A percentile compares a stretch with the other conserved stretches of the same genome.
These are phyloP conservation scores for Pollenia amentaria DNA, from an alignment of 2,888 invertebrate genomes.

Conservation along the genomic window DNA sequence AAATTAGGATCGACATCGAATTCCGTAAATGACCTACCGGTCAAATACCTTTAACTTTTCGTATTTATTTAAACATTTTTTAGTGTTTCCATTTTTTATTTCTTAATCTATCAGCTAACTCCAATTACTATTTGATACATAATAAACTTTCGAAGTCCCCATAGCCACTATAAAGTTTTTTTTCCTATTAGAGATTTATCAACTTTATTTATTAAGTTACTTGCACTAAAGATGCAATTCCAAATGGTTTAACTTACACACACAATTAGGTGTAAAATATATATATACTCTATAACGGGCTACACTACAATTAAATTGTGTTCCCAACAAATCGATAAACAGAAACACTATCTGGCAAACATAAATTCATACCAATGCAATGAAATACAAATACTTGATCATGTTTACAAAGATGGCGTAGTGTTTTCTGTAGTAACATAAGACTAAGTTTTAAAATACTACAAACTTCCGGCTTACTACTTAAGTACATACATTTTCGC, in stretches of 20 bases:
- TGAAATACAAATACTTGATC: background rate
- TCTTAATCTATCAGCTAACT: no score
- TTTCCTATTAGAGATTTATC: background rate
- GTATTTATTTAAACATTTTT: no score
- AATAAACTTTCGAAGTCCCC: background rate
- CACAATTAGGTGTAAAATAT: slow-evolving; percentile 29
- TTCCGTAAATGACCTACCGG: no score
- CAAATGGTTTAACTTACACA: slow-evolving; percentile 26
- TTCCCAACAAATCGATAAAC: background rate
- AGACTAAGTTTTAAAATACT: background rate
- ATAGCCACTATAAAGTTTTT: background rate
- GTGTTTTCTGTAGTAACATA: background rate
- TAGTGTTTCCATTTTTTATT: no score
- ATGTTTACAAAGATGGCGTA: background rate
- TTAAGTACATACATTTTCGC: background rate
- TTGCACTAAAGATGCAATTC: background rate
- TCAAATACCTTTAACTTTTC: no score
- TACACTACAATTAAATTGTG: slow-evolving; percentile 23
- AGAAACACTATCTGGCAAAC: background rate
- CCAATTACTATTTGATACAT: no score
- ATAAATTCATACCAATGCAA: background rate
- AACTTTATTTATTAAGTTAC: background rate
- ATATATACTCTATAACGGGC: slow-evolving; percentile 5
- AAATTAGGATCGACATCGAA: no score
- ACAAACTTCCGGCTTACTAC: slow-evolving; percentile 14